phyloP scores from a whole-genome alignment of 2,888 invertebrate genomes.

The Anthrax anthrax region DNA sequence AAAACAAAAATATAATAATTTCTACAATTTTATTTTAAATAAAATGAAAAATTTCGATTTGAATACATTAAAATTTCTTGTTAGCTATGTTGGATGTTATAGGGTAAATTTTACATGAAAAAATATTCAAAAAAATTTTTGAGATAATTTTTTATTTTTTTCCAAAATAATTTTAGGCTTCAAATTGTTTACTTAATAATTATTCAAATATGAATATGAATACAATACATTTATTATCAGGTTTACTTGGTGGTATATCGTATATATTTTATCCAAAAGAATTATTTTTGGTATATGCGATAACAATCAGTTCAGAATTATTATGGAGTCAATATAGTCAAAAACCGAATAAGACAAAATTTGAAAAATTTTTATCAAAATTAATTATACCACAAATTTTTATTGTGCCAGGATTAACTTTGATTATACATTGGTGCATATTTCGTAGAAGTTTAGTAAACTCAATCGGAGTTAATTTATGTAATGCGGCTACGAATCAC shows the following conservation, averaged over 20 bases:
- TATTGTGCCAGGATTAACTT: not conserved
- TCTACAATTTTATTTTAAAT: not conserved
- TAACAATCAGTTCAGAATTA: constrained; percentile 16
- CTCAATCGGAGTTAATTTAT: not conserved
- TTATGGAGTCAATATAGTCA: constrained; percentile 2
- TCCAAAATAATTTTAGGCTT: constrained; percentile 11
- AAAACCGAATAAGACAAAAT: no score
- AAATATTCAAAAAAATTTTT: not conserved
- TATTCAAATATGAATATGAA: constrained; percentile 8
- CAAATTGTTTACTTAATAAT: constrained; percentile 17
- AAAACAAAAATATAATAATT: constrained; percentile 1
- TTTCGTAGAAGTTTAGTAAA: not conserved
- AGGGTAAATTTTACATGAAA: constrained; percentile 16
- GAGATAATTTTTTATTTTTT: not conserved
- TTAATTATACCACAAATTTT: not conserved
- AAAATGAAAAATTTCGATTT: constrained; percentile 2
- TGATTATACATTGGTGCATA: not conserved
- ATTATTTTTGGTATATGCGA: constrained; percentile 18
- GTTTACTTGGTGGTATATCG: constrained; percentile 21
- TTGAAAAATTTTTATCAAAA: not conserved
- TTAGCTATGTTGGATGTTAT: constrained; percentile 22
- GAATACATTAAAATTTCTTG: constrained; percentile 14
- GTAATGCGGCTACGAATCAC: not conserved
- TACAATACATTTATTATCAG: constrained; percentile 8
- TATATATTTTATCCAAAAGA: constrained; percentile 19